Base-by-base conservation (phyloP, 2,888 invertebrate species). In the Drepanosiphum platanoidis region DNA sequence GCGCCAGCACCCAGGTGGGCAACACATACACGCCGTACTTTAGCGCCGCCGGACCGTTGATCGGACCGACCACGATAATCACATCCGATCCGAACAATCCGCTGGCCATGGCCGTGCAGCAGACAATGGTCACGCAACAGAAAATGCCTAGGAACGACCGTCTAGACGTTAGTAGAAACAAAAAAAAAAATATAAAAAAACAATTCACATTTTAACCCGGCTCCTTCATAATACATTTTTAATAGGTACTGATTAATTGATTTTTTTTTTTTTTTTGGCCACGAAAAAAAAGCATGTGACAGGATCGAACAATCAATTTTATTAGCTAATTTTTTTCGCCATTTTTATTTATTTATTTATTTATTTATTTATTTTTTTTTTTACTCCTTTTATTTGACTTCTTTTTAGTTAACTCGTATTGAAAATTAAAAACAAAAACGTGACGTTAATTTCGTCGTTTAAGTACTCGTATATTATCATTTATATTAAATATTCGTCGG, bases 221-320 rank as follows among this genome's bases (percentile, higher is more conserved):
- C 98, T 94, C 97, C 95, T 95, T 95, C 96, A 94, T 96, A 97
- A 92, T 97, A 97, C n/a, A n/a, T n/a, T n/a, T n/a, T 93, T 96
- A 96, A 93, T 98, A 97, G 94, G 96, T 97, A 94, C 96, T 97
- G 92, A 94, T 61, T 7, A 22, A 22, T n/a, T 27, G 27, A n/a
- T 27, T 95, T 91, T 97, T 97, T 94, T 98, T 97, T 94, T 97
- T 97, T 93, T 97, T 96, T 94, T 97, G 97, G 97, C 94, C 97
- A 97, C 93, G 95, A 96, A 93, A 95, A 97, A 92, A 95, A 96
- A 92, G 96, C 72, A 74, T 74, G n/a, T n/a, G 72, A 46, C 46
- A 30, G 13, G 46, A 30, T 32, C 42, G n/a, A 22, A 22, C 22
- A 42, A 74, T 4, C 11, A 32, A 1, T 22, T 13, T 42, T 42